Evolutionary conservation across 1,140 invertebrate species (phyloP), one percentile per base, ranked within the genome.

Genomic region (Pararge aegeria): DNA sequence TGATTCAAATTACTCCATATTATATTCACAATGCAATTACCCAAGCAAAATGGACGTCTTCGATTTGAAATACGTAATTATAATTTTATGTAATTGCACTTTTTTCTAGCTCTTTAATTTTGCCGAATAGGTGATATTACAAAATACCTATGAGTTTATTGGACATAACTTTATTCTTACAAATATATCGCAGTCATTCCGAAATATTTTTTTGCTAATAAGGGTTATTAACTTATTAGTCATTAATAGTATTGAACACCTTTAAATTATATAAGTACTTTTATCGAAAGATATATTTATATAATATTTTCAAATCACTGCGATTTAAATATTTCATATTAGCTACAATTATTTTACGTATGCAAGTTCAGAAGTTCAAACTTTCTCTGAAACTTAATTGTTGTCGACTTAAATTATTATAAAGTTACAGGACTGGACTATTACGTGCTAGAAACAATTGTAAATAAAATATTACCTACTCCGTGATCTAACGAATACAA

Each of bases 1-100:
- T 48, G 21, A 63, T 64, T 55, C 54, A 64, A 29, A 7, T 53
- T 48, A 30, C 10, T 13, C 50, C 48, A 48, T 29, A 64, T n/a
- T n/a, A n/a, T 44, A 15, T 42, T 61, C 46, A 60, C 55, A 58
- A 70, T 63, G 65, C 59, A 67, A 71, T 63, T 58, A 68, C 55
- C 56, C 57, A 46, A 64, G 61, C 64, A 80, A 79, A 78, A 83
- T 87, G 83, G 83, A 87, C 83, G 83, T 78, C 55, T 72, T 78
- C 49, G 44, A 64, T 70, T 75, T 75, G 66, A 67, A 73, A 73
- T 80, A 80, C 68, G 79, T 77, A 75, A 78, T 76, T 73, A 70
- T 75, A 70, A 70, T 70, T 46, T 68, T 69, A 79, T 75, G 74
- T 87, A 87, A 87, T 87, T 84, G 83, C 83, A 87, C 83, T 87